Base-by-base conservation (phyloP, 1,140 invertebrate species). In the Scaptomyza graminum region DNA sequence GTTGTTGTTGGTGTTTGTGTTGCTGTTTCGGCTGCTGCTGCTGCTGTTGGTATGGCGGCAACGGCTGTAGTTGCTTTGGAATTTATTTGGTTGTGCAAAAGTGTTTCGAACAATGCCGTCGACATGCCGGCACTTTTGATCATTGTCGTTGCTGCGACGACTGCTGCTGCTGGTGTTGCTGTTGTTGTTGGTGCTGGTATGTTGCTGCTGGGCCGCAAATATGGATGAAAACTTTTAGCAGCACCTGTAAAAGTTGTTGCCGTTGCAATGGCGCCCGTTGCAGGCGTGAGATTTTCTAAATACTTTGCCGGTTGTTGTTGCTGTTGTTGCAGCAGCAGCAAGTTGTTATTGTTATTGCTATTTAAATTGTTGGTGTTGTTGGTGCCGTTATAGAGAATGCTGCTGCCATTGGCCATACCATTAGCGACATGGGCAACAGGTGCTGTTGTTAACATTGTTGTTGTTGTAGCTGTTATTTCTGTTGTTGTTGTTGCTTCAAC, bases 41-140 rank as follows among this genome's bases (percentile, higher is more conserved):
- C 37, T 52, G 56, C 15, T 64, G 74, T n/a, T 65, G 56, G 63
- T 15, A 52, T 51, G 9, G 47, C 39, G 15, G 46, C 57, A 73
- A 31, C 37, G 18, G 60, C 31, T 41, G 74, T 59, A 51, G 75
- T 66, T 81, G 78, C 68, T 81, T 69, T 88, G 88, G 90, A 90
- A 91, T 91, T 90, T 88, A 91, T 90, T 84, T 90, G 85, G 84
- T 81, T 91, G 74, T 81, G 88, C 75, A 90, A 87, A 55, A 90
- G 83, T 90, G 89, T 85, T 83, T 79, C 85, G 72, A 91, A 90
- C 82, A 90, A 84, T 90, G 90, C 75, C 76, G 89, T 71, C 72
- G 87, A 80, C 76, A 90, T 83, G 57, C 71, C 59, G 64, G 61
- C 71, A 64, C 55, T 64, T 77, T 73, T 68, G 70, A 65, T 37